Evolutionary conservation across 2,888 invertebrate species (phyloP), one percentile per base, ranked within the genome.

Genomic region (Crepidodera aurea): DNA sequence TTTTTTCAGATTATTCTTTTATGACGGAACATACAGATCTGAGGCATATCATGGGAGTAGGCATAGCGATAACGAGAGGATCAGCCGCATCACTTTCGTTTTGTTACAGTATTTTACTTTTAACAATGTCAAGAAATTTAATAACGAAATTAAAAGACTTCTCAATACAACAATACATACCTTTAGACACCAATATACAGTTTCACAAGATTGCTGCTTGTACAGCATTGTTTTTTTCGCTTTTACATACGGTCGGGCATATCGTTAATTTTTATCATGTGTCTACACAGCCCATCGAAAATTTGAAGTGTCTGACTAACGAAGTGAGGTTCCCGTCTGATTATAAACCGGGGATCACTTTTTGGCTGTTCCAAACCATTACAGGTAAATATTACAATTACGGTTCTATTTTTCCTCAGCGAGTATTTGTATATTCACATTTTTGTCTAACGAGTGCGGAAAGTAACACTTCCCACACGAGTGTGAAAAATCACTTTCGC

Each of bases 231-330:
- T 94, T 97, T 82, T 97, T 97, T 82, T 94, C 96, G 0, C 83
- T 96, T 0, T 84, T 96, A 0, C 97, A 98, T 77, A 93, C 96
- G 0, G 90, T 95, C 1, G 97, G 97, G 0, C 98, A 98, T 75
- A 91, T 97, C 78, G 94, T 98, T 27, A 98, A 98, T 82, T 98
- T 98, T 82, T 98, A 98, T 79, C 97, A 98, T 77, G 93, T 98
- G 0, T 96, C 96, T 2, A 97, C 96, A 0, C 98, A 98, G 77
- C 95, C 96, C 0, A 86, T 96, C 1, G 96, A 95, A 75, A 94
- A 98, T 80, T 82, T 98, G 1, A 87, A 91, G 27, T 98, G 97
- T 77, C 84, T 98, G 4, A 97, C 97, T 1, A 91, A 93, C 69
- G 97, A 98, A 81, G 91, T 98, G 6, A 91, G 94, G 72, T 97